A percentile compares a stretch with the other conserved stretches of the same genome.
Conservation (phyloP, 2,888 invertebrate genomes). For the Ametastegia equiseti region DNA sequence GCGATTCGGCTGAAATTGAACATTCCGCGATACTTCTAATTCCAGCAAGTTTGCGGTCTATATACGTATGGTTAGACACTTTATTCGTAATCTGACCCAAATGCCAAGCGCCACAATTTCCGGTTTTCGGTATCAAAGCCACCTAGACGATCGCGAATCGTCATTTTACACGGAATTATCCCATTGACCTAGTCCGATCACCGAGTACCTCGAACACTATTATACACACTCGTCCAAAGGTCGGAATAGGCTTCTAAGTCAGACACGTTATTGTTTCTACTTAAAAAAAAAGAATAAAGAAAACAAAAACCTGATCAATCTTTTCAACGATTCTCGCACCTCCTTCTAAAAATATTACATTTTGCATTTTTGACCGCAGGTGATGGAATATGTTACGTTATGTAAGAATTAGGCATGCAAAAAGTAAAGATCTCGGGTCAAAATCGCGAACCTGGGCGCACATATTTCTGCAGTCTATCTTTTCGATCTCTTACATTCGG, state of each 20-base stretch:
- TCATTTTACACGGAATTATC: slow-evolving; percentile 14
- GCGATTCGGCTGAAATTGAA: not conserved
- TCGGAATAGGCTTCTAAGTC: not conserved
- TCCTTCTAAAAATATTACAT: not conserved
- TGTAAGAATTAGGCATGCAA: not conserved
- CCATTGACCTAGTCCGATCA: slow-evolving; percentile 16
- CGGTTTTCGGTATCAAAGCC: too few species aligned
- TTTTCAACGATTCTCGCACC: not conserved
- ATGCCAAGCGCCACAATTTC: slow-evolving; percentile 4
- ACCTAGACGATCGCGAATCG: not conserved
- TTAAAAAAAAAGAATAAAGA: not conserved
- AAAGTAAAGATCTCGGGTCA: not conserved
- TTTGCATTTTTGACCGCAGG: too few species aligned
- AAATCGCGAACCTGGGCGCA: not conserved
- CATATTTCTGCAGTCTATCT: not conserved
- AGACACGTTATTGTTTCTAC: not conserved
- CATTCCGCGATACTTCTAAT: slow-evolving; percentile 10
- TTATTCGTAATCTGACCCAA: slow-evolving; percentile 29
- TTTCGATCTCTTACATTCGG: not conserved
- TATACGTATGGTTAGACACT: not conserved
- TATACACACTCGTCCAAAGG: not conserved
- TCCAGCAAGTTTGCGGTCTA: not conserved
- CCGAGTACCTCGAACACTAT: not conserved
- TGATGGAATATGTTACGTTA: too few species aligned
- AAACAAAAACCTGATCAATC: not conserved